Conservation (phyloP, 2,888 invertebrate genomes). For the Teleogryllus oceanicus region DNA sequence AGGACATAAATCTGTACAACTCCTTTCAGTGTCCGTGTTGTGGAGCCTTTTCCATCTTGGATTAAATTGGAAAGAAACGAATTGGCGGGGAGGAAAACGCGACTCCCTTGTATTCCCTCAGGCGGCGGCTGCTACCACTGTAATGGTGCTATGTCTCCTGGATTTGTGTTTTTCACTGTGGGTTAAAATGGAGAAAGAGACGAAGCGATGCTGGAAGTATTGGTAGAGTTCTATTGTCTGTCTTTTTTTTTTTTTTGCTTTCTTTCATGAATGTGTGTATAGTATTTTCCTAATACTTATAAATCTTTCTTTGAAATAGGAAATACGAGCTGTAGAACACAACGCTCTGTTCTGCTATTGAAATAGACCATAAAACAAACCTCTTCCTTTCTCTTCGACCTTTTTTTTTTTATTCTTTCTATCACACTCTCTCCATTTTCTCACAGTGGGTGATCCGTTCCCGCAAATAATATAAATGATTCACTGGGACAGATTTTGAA, state of each 20-base stretch:
- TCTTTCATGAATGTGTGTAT: neutral
- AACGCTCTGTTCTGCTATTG: slow-evolving; percentile 18
- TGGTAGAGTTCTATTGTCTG: neutral
- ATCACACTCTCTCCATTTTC: too few species aligned
- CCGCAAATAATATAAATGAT: too few species aligned
- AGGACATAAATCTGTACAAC: slow-evolving; percentile 18
- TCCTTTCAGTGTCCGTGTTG: slow-evolving; percentile 18
- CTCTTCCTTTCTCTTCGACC: neutral
- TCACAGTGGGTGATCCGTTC: too few species aligned
- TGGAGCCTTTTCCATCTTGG: slow-evolving; percentile 23
- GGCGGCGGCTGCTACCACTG: slow-evolving; percentile 25
- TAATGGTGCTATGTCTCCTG: slow-evolving; percentile 23
- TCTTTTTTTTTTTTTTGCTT: slow-evolving; percentile 21
- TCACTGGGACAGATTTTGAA: too few species aligned
- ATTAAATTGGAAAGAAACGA: slow-evolving; percentile 32
- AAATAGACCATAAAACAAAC: slow-evolving; percentile 11
- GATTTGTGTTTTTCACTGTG: slow-evolving; percentile 11
- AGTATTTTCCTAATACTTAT: slow-evolving; percentile 20
- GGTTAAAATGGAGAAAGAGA: neutral
- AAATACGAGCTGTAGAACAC: slow-evolving; percentile 21
- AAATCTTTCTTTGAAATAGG: slow-evolving; percentile 23
- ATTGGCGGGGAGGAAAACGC: slow-evolving; percentile 25
- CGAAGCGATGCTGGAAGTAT: neutral
- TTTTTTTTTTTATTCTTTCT: neutral
- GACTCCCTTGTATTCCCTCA: neutral